Evolutionary conservation across 2,797 vertebrate genomes (phyloP), one percentile per base, ranked within the genome.

Genomic region (Rallus crepitans): DNA sequence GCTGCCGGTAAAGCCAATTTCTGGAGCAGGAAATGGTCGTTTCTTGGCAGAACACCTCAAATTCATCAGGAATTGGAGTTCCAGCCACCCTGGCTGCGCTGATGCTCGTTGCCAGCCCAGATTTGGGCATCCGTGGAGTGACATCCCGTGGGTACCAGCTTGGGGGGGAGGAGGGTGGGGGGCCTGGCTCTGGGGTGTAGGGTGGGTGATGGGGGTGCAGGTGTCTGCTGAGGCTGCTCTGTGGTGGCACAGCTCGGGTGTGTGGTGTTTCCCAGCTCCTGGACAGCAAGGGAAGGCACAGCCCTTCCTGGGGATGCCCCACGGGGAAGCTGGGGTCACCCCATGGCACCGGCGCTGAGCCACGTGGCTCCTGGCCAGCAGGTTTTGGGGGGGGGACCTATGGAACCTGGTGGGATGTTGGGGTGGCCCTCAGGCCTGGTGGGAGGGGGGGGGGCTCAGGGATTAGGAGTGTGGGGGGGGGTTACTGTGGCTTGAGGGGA

Each of bases 81-180:
- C 2, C 77, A 14, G 23, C 23, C 21, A 1, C 8, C 47, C 13
- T 0, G 6, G 37, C 56, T 5, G 3, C 0, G 18, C 2, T 8
- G 70, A 35, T 9, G 40, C 24, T 91, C 45, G 1, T 5, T 10
- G 56, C 40, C 21, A 63, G 37, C 63, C 23, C 1, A 0, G 65
- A 12, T n/a, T 33, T 4, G 3, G 64, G 35, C 3, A 0, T 0
- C 9, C 3, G 13, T 1, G 0, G 27, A 17, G 20, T 56, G 24
- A 40, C 56, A 25, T 19, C 45, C 28, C 5, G 1, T 60, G 28
- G 48, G 8, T 12, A 39, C 24, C 0, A 4, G 20, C 11, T 12
- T 37, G 37, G 37, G 35, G 40, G 35, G 35, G 35, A 35, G 35
- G 35, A 35, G 37, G 37, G 37, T 9, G 37, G 40, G 16, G 40